These are phyloP conservation scores for Kryptolebias ocellatus DNA, from an alignment of 2,797 vertebrate genomes.

Conservation along the genomic window DNA sequence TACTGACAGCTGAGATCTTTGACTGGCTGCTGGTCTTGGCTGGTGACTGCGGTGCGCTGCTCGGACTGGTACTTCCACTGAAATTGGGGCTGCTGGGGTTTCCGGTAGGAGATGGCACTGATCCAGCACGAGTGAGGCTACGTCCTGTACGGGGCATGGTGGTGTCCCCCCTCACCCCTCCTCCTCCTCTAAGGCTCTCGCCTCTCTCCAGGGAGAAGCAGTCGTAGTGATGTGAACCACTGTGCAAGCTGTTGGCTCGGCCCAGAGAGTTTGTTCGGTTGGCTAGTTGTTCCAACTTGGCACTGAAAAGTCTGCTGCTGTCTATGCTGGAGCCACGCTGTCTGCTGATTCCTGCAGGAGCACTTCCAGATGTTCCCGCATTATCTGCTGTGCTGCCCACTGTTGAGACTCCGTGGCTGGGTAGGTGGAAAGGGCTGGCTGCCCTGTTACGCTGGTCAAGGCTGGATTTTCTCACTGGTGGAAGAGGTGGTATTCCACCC, in stretches of 20 bases:
- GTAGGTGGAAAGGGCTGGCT: slow-evolving; percentile 76
- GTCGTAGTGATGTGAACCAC: slow-evolving; percentile 87
- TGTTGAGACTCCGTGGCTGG: slow-evolving; percentile 76
- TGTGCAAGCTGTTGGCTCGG: slow-evolving; percentile 78
- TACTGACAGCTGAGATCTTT: slow-evolving; percentile 96
- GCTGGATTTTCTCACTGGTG: slow-evolving; percentile 95
- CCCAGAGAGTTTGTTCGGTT: slow-evolving; percentile 94
- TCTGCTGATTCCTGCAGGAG: slow-evolving; percentile 36
- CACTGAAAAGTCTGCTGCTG: slow-evolving; percentile 92
- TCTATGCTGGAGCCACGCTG: slow-evolving; percentile 82
- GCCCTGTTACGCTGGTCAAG: slow-evolving; percentile 94
- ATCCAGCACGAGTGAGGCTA: slow-evolving; percentile 84
- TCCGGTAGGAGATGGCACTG: slow-evolving; percentile 80
- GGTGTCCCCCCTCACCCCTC: slow-evolving; percentile 85
- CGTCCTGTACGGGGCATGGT: slow-evolving; percentile 91
- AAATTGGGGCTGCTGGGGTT: slow-evolving; percentile 57
- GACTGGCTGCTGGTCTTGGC: slow-evolving; percentile 86
- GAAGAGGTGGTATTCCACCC: slow-evolving; percentile 92
- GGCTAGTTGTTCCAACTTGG: slow-evolving; percentile 93
- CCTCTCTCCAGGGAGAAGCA: slow-evolving; percentile 93
- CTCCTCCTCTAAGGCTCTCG: slow-evolving; percentile 87
- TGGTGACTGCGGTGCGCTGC: slow-evolving; percentile 86
- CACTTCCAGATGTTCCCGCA: slow-evolving; percentile 50
- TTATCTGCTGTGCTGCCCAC: slow-evolving; percentile 83
- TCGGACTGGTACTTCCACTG: slow-evolving; percentile 46